Evolutionary conservation across 92 coral and sea anemone genomes (phyloP).

Genomic region (Porites lobata): DNA sequence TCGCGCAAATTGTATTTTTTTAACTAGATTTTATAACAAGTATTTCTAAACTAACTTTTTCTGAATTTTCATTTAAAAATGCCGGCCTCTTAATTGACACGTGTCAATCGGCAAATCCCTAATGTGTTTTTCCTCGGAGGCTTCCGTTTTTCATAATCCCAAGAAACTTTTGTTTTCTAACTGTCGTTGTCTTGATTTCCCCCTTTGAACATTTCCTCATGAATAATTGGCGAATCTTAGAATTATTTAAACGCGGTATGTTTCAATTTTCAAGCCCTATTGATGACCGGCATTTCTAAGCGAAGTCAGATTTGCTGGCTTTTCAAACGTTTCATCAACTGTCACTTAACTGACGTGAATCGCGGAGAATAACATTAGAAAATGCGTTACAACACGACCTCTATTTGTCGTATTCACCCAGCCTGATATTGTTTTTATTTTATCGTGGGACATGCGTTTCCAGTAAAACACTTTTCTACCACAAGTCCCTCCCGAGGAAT

Average conservation of each 20-base stretch:
- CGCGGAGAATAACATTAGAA: neutral
- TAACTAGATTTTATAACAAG: neutral
- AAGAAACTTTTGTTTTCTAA: neutral
- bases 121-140: constrained; percentile 13
- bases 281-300: neutral
- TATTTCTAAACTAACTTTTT: constrained; percentile 9
- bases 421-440: neutral
- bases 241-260: constrained; percentile 24
- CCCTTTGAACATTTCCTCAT: neutral
- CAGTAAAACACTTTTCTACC: neutral
- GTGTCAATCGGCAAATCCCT: neutral
- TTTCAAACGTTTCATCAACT: neutral
- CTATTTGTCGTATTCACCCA: constrained; percentile 1
- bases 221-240: neutral
- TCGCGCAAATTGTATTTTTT: neutral
- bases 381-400: neutral
- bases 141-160: neutral
- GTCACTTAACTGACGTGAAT: neutral
- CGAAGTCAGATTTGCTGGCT: constrained; percentile 1
- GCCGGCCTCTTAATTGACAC: neutral
- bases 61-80: constrained; percentile 1
- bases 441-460: neutral
- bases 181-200: neutral
- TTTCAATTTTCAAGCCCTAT: constrained; percentile 14
- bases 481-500: constrained; percentile 27